Percentiles rank a stretch among this genome's conserved stretches.
These are phyloP conservation scores for Coturnix japonica DNA, from an alignment of 2,113 vertebrate species.

Conservation along the genomic window DNA sequence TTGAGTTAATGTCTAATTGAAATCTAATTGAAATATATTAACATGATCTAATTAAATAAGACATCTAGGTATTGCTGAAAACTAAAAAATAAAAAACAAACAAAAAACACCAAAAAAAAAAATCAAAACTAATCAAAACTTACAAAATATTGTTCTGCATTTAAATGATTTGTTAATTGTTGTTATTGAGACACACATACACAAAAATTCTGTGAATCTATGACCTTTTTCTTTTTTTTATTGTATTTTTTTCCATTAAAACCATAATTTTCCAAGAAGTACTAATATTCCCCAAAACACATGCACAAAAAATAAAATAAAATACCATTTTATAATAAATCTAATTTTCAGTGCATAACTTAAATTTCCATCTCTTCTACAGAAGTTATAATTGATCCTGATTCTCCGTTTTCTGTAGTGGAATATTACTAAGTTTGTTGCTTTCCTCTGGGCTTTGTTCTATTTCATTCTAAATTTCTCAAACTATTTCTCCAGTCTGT, in stretches of 20 bases:
- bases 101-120: too few species aligned
- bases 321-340: neutral
- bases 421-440: neutral
- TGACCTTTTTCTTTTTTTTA: neutral
- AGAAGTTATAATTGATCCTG: neutral
- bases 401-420: neutral
- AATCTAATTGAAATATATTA: neutral
- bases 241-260: neutral
- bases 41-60: neutral
- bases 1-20: neutral
- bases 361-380: neutral
- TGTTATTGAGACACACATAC: neutral
- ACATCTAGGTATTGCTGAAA: neutral
- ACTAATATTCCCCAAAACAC: neutral
- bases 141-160: neutral
- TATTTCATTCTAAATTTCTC: neutral
- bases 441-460: neutral
- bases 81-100: neutral
- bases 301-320: neutral
- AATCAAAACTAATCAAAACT: neutral
- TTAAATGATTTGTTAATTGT: neutral
- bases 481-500: neutral
- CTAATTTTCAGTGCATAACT: neutral
- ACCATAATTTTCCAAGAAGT: neutral
- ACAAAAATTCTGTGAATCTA: neutral